phyloP scores from a whole-genome alignment of 2,113 vertebrate genomes.

The Haemorhous mexicanus region DNA sequence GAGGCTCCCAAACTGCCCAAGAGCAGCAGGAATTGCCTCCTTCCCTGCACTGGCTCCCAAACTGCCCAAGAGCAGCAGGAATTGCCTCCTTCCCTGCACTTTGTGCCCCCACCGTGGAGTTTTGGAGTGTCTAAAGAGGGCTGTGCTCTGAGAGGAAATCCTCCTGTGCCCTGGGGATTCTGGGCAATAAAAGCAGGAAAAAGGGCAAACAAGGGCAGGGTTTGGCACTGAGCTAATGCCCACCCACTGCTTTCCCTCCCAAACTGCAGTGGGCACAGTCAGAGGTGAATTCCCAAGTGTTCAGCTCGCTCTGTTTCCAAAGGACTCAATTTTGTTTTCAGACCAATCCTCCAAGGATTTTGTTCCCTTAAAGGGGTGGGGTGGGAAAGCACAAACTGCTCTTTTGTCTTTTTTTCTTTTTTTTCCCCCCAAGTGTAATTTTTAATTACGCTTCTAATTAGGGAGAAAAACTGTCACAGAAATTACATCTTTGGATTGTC shows the following conservation, averaged over 20 bases:
- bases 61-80: neutral
- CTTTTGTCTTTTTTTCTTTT: neutral
- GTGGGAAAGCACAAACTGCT: rapidly evolving
- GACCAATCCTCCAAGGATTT: neutral
- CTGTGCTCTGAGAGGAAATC: neutral
- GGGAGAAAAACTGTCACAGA: neutral
- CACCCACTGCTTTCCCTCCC: rapidly evolving
- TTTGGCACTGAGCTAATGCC: neutral
- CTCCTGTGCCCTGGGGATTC: neutral
- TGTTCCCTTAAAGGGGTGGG: neutral
- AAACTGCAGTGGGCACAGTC: neutral
- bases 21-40: neutral
- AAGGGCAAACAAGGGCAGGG: neutral
- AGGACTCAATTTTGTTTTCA: neutral
- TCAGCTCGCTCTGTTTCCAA: neutral
- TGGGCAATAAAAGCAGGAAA: neutral
- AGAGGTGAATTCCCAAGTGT: neutral
- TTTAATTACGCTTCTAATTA: conserved; percentile 24
- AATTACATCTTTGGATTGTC: neutral
- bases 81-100: neutral
- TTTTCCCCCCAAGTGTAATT: neutral
- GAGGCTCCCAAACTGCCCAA: neutral
- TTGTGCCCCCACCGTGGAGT: rapidly evolving
- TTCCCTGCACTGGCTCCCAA: neutral
- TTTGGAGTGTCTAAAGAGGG: neutral